Evolutionary conservation across 1,140 invertebrate species (phyloP), one percentile per base, ranked within the genome.

Genomic region (Pemphigus obesinymphae): DNA sequence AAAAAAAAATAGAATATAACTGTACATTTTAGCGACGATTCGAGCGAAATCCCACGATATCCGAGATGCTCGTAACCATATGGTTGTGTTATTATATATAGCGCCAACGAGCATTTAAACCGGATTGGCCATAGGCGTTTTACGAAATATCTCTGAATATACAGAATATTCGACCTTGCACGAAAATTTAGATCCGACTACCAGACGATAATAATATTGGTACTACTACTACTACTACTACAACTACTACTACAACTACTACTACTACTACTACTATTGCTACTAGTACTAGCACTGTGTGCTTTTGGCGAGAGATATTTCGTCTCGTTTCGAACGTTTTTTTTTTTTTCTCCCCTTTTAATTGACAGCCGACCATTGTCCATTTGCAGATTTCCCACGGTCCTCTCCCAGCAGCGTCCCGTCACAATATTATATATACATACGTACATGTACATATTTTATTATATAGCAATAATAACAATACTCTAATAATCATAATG

Each of bases 111-210:
- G 29, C 17, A 63, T 45, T 45, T 45, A 43, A 72, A 72, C 68
- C 68, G 68, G 68, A 72, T 48, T 72, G 15, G 68, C 68, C 40
- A 34, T 72, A 40, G 68, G 68, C 68, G 13, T n/a, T 45, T 45
- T 29, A 29, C 3, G 20, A 45, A 72, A 72, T 43, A 37, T 68
- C 34, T 43, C n/a, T 34, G 40, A 26, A n/a, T n/a, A 29, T 45
- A 45, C 48, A 72, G 23, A 45, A 72, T n/a, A n/a, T 72, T 45
- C 68, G 43, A 43, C 37, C 68, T 72, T 48, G 68, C 26, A 72
- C 68, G 26, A 26, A 72, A 72, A 72, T 72, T 72, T 72, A 72
- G 23, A 72, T 72, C 23, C 23, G 48, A 45, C 68, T 29, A 29
- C n/a, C n/a, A n/a, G n/a, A n/a, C n/a, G n/a, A n/a, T n/a, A n/a